Evolutionary conservation across 2,888 invertebrate genomes (phyloP).

Genomic region (Scelioninae gen. 1): DNA sequence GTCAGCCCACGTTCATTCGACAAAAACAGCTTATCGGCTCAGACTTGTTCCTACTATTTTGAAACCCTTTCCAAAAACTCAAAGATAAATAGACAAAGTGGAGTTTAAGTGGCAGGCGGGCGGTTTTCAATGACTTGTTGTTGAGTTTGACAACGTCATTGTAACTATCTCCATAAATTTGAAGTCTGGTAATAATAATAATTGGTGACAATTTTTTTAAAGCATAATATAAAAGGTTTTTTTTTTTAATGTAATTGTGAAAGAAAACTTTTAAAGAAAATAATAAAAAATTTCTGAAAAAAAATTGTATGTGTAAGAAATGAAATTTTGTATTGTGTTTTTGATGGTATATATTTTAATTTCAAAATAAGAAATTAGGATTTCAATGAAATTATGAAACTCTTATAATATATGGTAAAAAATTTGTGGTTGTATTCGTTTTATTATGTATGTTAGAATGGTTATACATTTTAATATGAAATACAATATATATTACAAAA

Average conservation of each 20-base stretch:
- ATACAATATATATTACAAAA: no score
- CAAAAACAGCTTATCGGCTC: neutral
- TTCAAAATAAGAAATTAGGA: no score
- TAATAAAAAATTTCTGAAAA: no score
- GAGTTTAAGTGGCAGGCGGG: constrained; percentile 11
- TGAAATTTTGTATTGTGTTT: no score
- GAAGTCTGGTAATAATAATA: constrained; percentile 2
- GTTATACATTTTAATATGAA: no score
- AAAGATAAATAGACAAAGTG: constrained; percentile 21
- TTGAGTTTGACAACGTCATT: constrained; percentile 23
- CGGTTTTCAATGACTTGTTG: neutral
- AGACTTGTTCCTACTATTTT: constrained; percentile 13
- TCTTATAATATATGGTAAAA: no score
- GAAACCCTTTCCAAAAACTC: constrained; percentile 30
- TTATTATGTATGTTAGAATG: no score
- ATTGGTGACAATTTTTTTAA: neutral
- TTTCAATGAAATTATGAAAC: no score
- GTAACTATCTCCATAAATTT: constrained; percentile 1
- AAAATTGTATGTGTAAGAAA: no score
- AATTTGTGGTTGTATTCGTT: no score
- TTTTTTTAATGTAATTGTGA: neutral
- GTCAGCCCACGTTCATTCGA: constrained; percentile 9
- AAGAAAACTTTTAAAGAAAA: neutral
- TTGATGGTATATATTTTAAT: no score
- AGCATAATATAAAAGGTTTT: neutral